phyloP scores from a whole-genome alignment of 1,140 invertebrate species.

The Calliphora vicina region DNA sequence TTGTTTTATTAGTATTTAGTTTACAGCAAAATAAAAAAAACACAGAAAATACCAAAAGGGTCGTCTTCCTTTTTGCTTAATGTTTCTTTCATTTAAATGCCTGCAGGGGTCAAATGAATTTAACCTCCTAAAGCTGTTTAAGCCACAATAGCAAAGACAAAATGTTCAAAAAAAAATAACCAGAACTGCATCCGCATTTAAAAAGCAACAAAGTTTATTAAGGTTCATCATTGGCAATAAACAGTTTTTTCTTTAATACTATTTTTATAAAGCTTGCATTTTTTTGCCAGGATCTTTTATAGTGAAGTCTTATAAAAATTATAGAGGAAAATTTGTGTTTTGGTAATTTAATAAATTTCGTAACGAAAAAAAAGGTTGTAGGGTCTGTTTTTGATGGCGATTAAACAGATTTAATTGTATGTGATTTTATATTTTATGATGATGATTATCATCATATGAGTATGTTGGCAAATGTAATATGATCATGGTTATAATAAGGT shows the following conservation, averaged over 20 bases:
- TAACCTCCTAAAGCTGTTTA: neutral
- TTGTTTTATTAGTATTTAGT: neutral
- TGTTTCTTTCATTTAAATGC: neutral
- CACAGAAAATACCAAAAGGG: neutral
- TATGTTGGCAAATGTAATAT: too few relatives aligned
- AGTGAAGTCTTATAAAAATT: neutral
- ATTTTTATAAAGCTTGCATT: neutral
- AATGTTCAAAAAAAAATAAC: neutral
- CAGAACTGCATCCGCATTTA: slow-evolving; percentile 2
- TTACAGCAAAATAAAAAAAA: neutral
- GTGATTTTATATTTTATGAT: too few relatives aligned
- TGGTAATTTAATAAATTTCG: slow-evolving; percentile 1
- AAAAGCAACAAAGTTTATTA: neutral
- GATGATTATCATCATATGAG: too few relatives aligned
- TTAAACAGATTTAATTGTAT: too few relatives aligned
- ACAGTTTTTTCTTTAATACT: neutral
- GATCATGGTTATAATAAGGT: too few relatives aligned
- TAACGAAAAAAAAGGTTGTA: neutral
- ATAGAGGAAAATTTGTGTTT: neutral
- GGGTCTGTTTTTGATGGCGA: neutral
- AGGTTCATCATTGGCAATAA: neutral
- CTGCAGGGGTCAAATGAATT: neutral
- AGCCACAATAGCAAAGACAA: neutral
- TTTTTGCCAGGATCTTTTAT: neutral
- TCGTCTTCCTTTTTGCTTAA: neutral